Percentiles rank a stretch among this genome's conserved stretches.
Evolutionary conservation across 92 coral and sea anemone species (phyloP).

Genomic region (Micromussa lordhowensis): DNA sequence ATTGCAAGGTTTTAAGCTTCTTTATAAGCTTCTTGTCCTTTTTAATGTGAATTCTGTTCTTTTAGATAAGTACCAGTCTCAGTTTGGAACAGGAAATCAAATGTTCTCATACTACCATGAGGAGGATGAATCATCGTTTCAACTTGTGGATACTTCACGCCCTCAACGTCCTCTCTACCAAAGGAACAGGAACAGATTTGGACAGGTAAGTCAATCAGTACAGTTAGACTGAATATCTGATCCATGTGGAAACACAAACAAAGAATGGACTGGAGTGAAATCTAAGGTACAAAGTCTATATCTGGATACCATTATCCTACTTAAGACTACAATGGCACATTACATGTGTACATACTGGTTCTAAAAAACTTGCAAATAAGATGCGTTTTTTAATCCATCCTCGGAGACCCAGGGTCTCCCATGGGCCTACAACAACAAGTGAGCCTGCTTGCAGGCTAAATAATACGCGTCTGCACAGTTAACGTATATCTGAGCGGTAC

Average conservation of each 20-base stretch:
- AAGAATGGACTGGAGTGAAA: not conserved
- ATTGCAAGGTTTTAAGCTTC: too few species aligned
- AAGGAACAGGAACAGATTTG: constrained; percentile 90
- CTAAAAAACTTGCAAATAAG: too few species aligned
- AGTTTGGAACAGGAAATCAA: constrained; percentile 98
- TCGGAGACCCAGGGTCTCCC: too few species aligned
- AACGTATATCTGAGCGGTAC: too few species aligned
- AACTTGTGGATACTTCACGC: constrained; percentile 94
- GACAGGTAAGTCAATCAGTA: constrained; percentile 68
- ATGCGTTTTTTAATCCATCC: too few species aligned
- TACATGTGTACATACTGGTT: too few species aligned
- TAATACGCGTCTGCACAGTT: too few species aligned
- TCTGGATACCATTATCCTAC: not conserved
- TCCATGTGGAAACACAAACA: not conserved
- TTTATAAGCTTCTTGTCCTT: too few species aligned
- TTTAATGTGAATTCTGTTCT: not conserved
- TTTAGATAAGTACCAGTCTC: constrained; percentile 96
- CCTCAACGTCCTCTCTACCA: constrained; percentile 95
- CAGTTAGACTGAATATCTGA: not conserved
- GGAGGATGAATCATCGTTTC: constrained; percentile 98
- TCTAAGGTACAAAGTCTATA: not conserved
- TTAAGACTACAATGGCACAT: not conserved
- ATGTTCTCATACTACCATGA: constrained; percentile 96
- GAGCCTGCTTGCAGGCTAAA: too few species aligned
- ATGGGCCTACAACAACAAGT: too few species aligned